Percentiles rank a stretch among this genome's conserved stretches.
phyloP scores from a whole-genome alignment of 2,113 vertebrate species.

The Prinia subflava region DNA sequence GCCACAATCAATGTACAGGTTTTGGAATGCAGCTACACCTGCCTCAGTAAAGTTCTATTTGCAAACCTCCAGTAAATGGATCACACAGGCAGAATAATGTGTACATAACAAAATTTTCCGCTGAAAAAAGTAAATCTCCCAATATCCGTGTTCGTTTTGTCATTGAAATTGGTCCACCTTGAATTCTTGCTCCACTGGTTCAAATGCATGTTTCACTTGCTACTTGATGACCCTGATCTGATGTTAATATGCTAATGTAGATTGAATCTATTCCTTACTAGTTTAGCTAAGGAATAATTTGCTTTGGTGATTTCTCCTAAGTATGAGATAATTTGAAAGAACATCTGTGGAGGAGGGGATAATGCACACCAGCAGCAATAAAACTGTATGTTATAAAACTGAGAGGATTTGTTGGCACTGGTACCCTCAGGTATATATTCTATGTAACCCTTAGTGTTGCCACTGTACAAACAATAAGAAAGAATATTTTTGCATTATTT shows the following conservation, averaged over 20 bases:
- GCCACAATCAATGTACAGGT: not conserved
- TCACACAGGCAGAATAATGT: not conserved
- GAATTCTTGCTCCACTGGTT: not conserved
- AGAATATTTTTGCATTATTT: not conserved
- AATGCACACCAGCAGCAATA: not conserved
- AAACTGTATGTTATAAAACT: not conserved
- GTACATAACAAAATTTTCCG: not conserved
- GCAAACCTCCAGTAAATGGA: not conserved
- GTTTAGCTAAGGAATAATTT: not conserved
- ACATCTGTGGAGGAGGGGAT: not conserved
- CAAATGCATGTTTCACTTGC: not conserved
- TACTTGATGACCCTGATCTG: not conserved
- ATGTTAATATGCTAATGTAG: not conserved
- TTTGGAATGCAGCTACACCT: not conserved
- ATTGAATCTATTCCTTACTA: not conserved
- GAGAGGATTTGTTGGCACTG: not conserved
- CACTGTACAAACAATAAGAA: not conserved
- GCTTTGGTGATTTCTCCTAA: not conserved
- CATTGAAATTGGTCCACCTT: not conserved
- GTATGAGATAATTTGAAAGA: not conserved
- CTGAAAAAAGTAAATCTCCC: not conserved
- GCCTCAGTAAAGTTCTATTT: not conserved
- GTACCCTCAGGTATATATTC: not conserved
- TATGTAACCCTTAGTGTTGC: not conserved
- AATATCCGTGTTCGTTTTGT: not conserved